Conservation (phyloP, 2,888 invertebrate genomes). For the Philhelius pedissequus region DNA sequence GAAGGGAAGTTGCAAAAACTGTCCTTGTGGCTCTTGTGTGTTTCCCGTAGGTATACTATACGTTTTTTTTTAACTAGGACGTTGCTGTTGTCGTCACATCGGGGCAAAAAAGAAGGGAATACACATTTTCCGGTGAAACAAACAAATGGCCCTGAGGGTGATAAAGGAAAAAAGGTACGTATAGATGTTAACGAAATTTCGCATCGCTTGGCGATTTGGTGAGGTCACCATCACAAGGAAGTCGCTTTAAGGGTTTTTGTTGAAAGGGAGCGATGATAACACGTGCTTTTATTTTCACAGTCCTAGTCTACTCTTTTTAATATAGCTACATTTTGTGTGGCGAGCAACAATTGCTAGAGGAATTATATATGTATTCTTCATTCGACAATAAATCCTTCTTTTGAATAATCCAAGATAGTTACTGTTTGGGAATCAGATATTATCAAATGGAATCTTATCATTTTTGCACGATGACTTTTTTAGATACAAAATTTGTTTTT, state of each 20-base stretch:
- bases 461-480: too few species aligned
- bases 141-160: constrained; percentile 52
- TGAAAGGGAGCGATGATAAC: too few species aligned
- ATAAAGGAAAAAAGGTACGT: not conserved
- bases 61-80: not conserved
- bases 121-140: constrained; percentile 51
- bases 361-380: too few species aligned
- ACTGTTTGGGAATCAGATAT: too few species aligned
- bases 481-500: too few species aligned
- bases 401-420: too few species aligned
- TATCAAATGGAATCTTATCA: too few species aligned
- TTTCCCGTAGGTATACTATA: not conserved
- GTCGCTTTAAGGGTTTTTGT: not conserved
- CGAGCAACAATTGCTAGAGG: too few species aligned
- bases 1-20: constrained; percentile 35
- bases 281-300: too few species aligned
- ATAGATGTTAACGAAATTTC: constrained; percentile 36
- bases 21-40: constrained; percentile 47
- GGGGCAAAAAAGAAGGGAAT: constrained; percentile 25
- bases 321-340: too few species aligned
- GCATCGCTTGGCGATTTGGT: constrained; percentile 26
- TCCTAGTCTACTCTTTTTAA: too few species aligned
- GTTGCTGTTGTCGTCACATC: constrained; percentile 30
- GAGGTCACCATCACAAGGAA: not conserved
- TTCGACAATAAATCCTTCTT: too few species aligned